Percentiles rank a stretch among this genome's conserved stretches.
These are phyloP conservation scores for Coluber constrictor DNA, from an alignment of 2,797 vertebrate species.

Conservation along the genomic window DNA sequence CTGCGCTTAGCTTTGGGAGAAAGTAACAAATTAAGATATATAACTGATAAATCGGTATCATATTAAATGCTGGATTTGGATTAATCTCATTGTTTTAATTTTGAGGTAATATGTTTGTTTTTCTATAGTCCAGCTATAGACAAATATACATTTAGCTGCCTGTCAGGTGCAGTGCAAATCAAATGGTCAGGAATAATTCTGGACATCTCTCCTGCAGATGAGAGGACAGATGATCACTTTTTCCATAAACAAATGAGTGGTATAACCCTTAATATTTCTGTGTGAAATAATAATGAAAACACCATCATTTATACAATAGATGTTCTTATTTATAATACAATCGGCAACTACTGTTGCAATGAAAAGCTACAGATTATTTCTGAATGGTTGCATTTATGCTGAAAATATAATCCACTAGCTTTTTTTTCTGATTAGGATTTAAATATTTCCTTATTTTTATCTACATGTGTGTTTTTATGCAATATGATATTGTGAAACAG, in stretches of 20 bases:
- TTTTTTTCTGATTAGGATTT: conserved; percentile 20
- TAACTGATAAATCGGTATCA: not conserved
- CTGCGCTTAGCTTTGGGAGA: not conserved
- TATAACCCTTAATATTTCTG: not conserved
- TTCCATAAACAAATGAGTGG: not conserved
- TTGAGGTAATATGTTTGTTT: not conserved
- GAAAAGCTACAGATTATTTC: not conserved
- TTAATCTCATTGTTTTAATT: not conserved
- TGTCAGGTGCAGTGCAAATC: not conserved
- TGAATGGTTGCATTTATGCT: not conserved
- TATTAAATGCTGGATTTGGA: not conserved
- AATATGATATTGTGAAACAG: conserved; percentile 34
- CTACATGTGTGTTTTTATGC: conserved; percentile 17
- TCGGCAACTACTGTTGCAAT: not conserved
- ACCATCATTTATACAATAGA: not conserved
- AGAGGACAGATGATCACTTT: not conserved
- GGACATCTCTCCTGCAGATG: not conserved
- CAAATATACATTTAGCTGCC: not conserved
- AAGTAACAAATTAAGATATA: not conserved
- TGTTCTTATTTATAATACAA: not conserved
- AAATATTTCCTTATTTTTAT: conserved; percentile 43
- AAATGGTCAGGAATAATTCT: not conserved
- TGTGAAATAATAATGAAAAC: not conserved
- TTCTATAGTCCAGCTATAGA: not conserved
- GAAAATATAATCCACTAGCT: not conserved